Evolutionary conservation across 2,113 vertebrate species (phyloP).

Genomic region (Amazona guildingii): DNA sequence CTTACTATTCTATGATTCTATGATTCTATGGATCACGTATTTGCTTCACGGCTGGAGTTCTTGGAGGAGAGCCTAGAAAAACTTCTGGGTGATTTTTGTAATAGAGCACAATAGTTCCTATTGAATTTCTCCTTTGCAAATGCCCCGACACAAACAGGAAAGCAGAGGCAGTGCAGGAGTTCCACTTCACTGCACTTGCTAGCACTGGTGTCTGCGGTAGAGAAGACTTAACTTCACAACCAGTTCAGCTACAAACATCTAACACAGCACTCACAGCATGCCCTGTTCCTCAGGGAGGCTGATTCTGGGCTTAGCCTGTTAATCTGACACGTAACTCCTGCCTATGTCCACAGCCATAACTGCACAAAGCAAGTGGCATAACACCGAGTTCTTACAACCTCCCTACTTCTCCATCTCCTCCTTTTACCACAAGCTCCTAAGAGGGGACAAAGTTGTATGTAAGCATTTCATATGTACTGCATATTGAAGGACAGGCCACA

Average conservation of each 20-base stretch:
- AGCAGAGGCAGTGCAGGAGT: background rate
- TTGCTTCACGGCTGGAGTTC: background rate
- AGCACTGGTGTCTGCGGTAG: fast-evolving
- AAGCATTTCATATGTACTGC: background rate
- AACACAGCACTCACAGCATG: background rate
- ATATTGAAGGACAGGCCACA: background rate
- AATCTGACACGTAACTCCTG: background rate
- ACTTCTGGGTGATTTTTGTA: background rate
- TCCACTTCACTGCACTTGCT: background rate
- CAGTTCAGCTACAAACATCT: background rate
- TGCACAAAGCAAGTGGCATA: background rate
- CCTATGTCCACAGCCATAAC: background rate
- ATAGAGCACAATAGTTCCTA: background rate
- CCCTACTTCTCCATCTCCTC: background rate
- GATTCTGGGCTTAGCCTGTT: background rate
- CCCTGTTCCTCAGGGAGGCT: background rate
- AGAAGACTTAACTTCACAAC: background rate
- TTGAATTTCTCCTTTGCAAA: background rate
- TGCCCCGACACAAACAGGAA: background rate
- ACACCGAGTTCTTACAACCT: background rate
- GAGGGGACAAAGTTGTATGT: background rate
- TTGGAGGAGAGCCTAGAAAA: slow-evolving; percentile 15
- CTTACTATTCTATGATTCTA: no score
- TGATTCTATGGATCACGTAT: background rate
- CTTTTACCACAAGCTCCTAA: background rate